Conservation (phyloP, 2,113 vertebrate genomes). For the Gymnobelideus leadbeateri region DNA sequence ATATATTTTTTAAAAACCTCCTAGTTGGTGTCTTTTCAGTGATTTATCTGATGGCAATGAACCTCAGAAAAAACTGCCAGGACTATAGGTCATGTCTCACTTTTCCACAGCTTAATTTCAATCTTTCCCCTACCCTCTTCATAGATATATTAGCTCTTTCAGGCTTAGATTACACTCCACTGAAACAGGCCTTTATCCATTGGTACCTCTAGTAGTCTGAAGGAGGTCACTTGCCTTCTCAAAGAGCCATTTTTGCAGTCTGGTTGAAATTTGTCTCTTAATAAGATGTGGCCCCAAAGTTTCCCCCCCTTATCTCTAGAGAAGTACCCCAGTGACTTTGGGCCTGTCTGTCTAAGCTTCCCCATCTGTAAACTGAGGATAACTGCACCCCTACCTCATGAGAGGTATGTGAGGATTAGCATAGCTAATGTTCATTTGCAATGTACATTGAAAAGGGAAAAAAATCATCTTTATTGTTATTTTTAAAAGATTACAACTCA, state of each 20-base stretch:
- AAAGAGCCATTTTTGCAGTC: not conserved
- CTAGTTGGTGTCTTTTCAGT: not conserved
- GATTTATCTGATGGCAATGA: not conserved
- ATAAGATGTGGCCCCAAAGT: not conserved
- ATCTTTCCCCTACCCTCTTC: no score
- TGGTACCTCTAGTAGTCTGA: not conserved
- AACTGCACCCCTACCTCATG: not conserved
- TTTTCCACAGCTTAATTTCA: not conserved
- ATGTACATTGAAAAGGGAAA: not conserved
- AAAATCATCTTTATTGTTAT: constrained; percentile 34
- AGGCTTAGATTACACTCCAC: not conserved
- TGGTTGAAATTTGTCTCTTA: not conserved
- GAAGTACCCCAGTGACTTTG: not conserved
- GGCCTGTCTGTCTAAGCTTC: not conserved
- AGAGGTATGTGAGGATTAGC: constrained; percentile 8
- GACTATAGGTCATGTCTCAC: not conserved
- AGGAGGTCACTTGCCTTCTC: not conserved
- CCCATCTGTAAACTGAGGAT: not conserved
- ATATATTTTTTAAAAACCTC: not conserved
- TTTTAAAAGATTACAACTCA: constrained; percentile 12
- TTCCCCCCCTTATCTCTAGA: not conserved
- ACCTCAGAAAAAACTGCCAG: not conserved
- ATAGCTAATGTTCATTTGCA: not conserved
- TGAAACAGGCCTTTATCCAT: not conserved
- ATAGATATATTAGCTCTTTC: not conserved